Base-by-base conservation (phyloP, 2,888 invertebrate species). In the Ceraclea dissimilis region DNA sequence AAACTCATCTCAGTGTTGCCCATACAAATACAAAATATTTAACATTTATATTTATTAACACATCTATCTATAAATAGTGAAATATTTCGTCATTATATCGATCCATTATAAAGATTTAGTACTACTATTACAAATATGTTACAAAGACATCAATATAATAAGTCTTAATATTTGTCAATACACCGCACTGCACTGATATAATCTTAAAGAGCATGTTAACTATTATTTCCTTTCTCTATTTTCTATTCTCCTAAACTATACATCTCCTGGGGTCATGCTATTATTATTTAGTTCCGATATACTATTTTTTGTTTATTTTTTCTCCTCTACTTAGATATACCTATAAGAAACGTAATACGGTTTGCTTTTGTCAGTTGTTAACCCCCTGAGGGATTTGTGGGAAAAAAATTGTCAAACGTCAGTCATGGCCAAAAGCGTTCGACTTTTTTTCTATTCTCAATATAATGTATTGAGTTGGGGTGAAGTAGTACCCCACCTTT, bases 361-460 rank as follows among this genome's bases (percentile, higher is more conserved):
- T 39, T 26, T 39, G 16, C 46, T 6, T 46, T 20, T 19, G 46
- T 46, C 20, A 46, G 11, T 19, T 26, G 26, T 21, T 16, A 26
- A 16, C 49, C 48, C 49, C 59, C 56, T 43, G 48, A 51, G 55
- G 56, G 54, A 46, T 54, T 19, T 56, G 54, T 62, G 61, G 60
- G 61, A 62, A 62, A 60, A 62, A 62, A 62, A 50, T 54, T 58
- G 58, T 62, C 61, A 62, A 60, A 56, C 19, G 59, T 59, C 59
- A 59, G 47, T 48, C 54, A 34, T 17, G 18, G 19, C 33, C 57
- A 56, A 21, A 26, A 39, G 51, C 18, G 51, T 51, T 55, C 55
- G 55, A 51, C 49, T 49, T 39, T 39, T 39, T 39, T 16, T 39
- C 13, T 39, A n/a, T 26, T 26, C 26, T 26, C 26, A 10, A 26